A percentile compares a stretch with the other conserved stretches of the same genome.
These are phyloP conservation scores for Carapus acus DNA, from an alignment of 2,797 vertebrate species.

Conservation along the genomic window DNA sequence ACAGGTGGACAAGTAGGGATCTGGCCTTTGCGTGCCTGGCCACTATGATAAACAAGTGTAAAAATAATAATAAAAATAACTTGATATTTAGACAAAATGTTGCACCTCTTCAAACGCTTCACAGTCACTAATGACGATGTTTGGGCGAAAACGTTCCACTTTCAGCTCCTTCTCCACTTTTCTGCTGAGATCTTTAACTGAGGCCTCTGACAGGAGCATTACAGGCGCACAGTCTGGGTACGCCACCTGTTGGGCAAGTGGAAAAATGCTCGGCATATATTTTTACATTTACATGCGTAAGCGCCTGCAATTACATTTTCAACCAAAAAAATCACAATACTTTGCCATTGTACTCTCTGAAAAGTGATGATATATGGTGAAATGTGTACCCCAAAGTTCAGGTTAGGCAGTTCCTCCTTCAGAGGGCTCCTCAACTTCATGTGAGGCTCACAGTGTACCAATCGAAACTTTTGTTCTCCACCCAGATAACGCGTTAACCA, in stretches of 20 bases:
- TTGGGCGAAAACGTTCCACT: constrained; percentile 83
- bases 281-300: too few species aligned
- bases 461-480: constrained; percentile 67
- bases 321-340: too few species aligned
- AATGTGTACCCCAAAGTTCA: constrained; percentile 71
- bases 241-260: constrained; percentile 67
- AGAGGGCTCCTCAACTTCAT: constrained; percentile 72
- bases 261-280: not conserved
- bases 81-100: not conserved
- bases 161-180: constrained; percentile 76
- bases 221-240: constrained; percentile 82
- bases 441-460: constrained; percentile 85
- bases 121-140: constrained; percentile 81
- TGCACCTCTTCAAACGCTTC: constrained; percentile 82
- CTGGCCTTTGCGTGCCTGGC: not conserved
- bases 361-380: too few species aligned
- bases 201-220: constrained; percentile 85
- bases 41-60: not conserved
- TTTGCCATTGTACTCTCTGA: too few species aligned
- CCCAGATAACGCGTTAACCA: constrained; percentile 83
- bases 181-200: constrained; percentile 79
- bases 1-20: not conserved
- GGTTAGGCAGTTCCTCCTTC: constrained; percentile 48
- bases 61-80: not conserved
- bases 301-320: too few species aligned